Percentiles rank a stretch among this genome's conserved stretches.
phyloP scores from a whole-genome alignment of 2,888 invertebrate genomes.

The Lordiphosa fenestrarum region DNA sequence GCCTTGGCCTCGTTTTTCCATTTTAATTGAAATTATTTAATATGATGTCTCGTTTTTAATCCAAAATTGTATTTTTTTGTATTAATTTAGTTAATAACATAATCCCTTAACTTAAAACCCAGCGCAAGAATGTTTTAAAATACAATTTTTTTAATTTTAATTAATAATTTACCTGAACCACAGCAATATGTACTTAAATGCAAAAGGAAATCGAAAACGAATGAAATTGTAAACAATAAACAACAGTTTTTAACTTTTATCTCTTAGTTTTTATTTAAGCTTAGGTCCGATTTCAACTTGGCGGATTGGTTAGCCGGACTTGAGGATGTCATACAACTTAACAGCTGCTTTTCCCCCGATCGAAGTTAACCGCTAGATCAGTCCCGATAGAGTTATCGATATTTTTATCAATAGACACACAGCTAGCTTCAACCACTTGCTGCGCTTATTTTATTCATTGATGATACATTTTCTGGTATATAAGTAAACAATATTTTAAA shows the following conservation, averaged over 20 bases:
- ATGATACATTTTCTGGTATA: too few species aligned
- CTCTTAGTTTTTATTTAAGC: conserved; percentile 22
- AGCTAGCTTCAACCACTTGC: too few species aligned
- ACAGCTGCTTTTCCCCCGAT: too few species aligned
- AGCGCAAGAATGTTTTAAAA: conserved; percentile 4
- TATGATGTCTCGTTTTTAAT: not conserved
- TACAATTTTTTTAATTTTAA: conserved; percentile 7
- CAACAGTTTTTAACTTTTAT: conserved; percentile 60
- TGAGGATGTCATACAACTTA: too few species aligned
- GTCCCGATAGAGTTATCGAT: too few species aligned
- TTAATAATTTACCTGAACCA: conserved; percentile 25
- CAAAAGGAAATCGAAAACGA: conserved; percentile 22
- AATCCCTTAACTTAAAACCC: too few species aligned
- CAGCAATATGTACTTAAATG: conserved; percentile 59
- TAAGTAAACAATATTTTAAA: too few species aligned
- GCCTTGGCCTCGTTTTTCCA: conserved; percentile 52
- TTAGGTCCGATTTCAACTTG: too few species aligned
- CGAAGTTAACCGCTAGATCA: too few species aligned
- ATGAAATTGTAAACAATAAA: conserved; percentile 57
- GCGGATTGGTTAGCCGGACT: too few species aligned
- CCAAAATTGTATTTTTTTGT: not conserved
- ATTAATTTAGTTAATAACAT: not conserved
- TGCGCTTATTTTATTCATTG: too few species aligned
- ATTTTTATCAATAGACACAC: too few species aligned
- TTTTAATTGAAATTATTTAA: conserved; percentile 16